Percentiles rank a stretch among this genome's conserved stretches.
These are phyloP conservation scores for Tragelaphus strepsiceros DNA, from an alignment of 2,113 vertebrate species.

Conservation along the genomic window DNA sequence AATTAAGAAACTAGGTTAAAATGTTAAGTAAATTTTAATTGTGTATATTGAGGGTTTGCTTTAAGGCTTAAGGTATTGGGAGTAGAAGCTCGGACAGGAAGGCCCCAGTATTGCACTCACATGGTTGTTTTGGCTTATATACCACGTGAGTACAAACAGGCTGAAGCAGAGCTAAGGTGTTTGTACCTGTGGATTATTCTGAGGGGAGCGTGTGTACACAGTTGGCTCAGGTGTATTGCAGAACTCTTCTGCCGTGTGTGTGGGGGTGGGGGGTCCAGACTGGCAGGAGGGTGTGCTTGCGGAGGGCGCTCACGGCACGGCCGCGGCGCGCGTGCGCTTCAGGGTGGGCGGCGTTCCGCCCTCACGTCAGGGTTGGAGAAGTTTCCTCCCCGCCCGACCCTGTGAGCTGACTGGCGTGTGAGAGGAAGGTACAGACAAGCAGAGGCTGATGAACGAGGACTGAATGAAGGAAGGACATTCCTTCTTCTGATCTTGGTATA, in stretches of 20 bases:
- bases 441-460: background rate
- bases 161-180: background rate
- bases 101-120: background rate
- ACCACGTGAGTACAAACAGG: background rate
- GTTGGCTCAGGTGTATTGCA: background rate
- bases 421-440: background rate
- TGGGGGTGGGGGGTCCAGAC: background rate
- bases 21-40: background rate
- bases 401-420: background rate
- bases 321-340: background rate
- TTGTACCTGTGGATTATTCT: background rate
- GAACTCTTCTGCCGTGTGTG: background rate
- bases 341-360: background rate
- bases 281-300: background rate
- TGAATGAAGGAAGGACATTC: background rate
- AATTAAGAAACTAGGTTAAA: background rate
- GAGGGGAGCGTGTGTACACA: background rate
- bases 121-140: background rate
- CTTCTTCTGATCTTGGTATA: background rate
- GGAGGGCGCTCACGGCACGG: rapidly evolving
- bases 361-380: background rate
- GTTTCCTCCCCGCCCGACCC: background rate
- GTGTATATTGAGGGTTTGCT: background rate
- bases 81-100: background rate
- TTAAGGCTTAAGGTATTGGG: background rate